Base-by-base conservation (phyloP, 2,888 invertebrate species). In the Timandra comae region DNA sequence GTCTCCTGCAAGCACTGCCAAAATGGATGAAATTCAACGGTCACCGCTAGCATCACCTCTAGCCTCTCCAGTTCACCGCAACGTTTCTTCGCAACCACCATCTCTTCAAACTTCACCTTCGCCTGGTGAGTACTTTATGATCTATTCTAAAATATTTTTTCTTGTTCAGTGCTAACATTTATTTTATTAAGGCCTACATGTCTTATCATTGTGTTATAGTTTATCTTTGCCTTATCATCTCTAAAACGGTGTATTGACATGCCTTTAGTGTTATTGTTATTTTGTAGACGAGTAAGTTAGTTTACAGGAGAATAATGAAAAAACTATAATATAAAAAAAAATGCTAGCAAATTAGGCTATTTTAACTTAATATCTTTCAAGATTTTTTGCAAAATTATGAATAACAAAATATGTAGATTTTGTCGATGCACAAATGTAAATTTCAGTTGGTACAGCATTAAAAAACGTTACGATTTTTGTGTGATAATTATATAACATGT, bases 31-130 rank as follows among this genome's bases (percentile, higher is more conserved):
- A 21, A 52, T 50, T 9, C 43, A 63, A 20, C 64, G 57, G 27
- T 76, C 82, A n/a, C 77, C 76, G 25, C 62, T 79, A 13, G 61
- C 65, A 30, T 75, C 84, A 11, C 81, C 81, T 13, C 52, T 69
- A 37, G 73, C 71, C 12, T 82, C 82, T 13, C 82, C 84, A 27
- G 79, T 79, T 29, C 78, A 68, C 33, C 71, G 64, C 31, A 54
- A 63, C 24, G 52, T 57, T 12, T 56, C 70, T 8, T 67, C 80
- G 13, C 70, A 78, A 23, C 68, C 73, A 30, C 51, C 56, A 10
- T 64, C 68, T 30, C 56, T 56, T 33, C 68, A 64, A 40, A 54
- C 69, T 58, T 65, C 71, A 46, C 74, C 75, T 36, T 66, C 75
- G 49, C 77, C 79, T 51, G 73, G 84, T 84, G 68, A 59, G 76